Base-by-base conservation (phyloP, 1,140 invertebrate species). In the Polyergus mexicanus region DNA sequence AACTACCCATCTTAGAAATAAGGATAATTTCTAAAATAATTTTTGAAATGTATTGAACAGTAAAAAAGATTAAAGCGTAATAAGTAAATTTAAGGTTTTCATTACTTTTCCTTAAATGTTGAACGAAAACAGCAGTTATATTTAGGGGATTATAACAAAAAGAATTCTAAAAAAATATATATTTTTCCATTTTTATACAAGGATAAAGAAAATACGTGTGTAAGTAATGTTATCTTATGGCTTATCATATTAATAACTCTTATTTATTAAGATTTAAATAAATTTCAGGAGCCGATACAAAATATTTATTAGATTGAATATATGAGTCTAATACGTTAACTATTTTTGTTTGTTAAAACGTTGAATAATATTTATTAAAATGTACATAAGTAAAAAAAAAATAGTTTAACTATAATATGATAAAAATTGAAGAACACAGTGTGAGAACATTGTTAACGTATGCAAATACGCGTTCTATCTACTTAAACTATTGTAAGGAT, bases 341-440 rank as follows among this genome's bases (percentile, higher is more conserved):
- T 25, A 68, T 10, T 19, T 51, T 51, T 35, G n/a, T 38, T 28
- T 54, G 78, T 58, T 74, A 60, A 83, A 47, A 74, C 19, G 25
- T 44, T 81, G n/a, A 44, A 47, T 72, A 47, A 83, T 83, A 38
- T 80, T 54, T 69, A 60, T 80, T 56, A 80, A 69, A 51, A 51
- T 60, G 44, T 81, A 81, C 68, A 44, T 72, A 41, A 72, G 11
- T 60, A 47, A 83, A 58, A 58, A 74, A 74, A 74, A 74, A 19
- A 51, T 72, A 38, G 25, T 72, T 83, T 10, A 58, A 25, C 35
- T 22, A 74, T 32, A 72, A 69, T 56, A 80, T 69, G 58, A 44
- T 58, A 74, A 83, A 74, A 72, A 83, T 62, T 58, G 44, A 60
- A 72, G 28, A 13, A 69, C 35, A 66, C 75, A 71, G 25, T 25